Base-by-base conservation (phyloP, 2,888 invertebrate genomes). In the Coronaproctus castanopsis region DNA sequence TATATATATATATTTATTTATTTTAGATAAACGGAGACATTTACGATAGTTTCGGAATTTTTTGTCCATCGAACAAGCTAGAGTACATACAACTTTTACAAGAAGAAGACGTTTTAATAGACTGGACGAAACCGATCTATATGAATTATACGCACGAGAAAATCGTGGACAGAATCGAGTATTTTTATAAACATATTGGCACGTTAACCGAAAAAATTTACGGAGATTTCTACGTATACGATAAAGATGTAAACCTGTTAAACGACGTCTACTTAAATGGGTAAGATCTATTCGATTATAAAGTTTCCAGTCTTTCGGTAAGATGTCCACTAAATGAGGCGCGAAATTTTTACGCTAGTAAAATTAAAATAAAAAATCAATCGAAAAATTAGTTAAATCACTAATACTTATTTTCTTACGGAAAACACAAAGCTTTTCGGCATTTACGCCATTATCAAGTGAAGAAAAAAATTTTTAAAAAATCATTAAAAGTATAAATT, bases 41-140 rank as follows among this genome's bases (percentile, higher is more conserved):
- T 66, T 85, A 86, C 77, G 87, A 87, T 72, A 87, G 87, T 71
- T 83, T 88, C 71, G 84, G 85, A 65, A 83, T 87, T 63, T 88
- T 88, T 75, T 87, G 87, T 73, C 87, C 88, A 57, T 80, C 82
- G 69, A 81, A 82, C 69, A 79, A 80, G 64, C 75, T 86, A 66
- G 85, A 87, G 66, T 74, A 79, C 65, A 78, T 88, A 67, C 79
- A 81, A 67, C 73, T 86, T 65, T 73, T 88, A 69, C 80, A 82
- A 64, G 78, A 81, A 63, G 88, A 88, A 72, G 84, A 86, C 73
- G 72, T 82, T 54, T 77, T 88, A 65, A 78, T 88, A 66, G 84
- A 87, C 74, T 85, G 87, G 80, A 78, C 80, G 62, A 80, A 80
- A 71, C 87, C 87, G 58, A 73, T 88, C 74, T 88, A 84, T 78